Evolutionary conservation across 2,113 vertebrate genomes (phyloP).

Genomic region (Pterocles gutturalis): DNA sequence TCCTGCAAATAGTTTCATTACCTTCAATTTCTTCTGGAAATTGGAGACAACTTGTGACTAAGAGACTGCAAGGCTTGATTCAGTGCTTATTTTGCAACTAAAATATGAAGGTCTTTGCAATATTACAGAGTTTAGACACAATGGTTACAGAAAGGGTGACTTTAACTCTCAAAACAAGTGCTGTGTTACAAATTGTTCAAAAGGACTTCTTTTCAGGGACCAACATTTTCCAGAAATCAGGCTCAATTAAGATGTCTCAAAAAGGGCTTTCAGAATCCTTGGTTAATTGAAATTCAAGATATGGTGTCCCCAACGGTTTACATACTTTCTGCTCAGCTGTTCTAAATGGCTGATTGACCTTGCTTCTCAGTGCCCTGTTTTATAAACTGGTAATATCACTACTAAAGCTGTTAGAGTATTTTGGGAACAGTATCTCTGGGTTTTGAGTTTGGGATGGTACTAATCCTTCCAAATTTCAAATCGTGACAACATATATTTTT

Average conservation of each 20-base stretch:
- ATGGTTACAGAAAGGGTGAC: not conserved
- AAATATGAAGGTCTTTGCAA: not conserved
- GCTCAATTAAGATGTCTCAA: not conserved
- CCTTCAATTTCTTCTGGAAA: slow-evolving; percentile 9
- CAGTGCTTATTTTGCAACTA: not conserved
- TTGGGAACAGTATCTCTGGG: not conserved
- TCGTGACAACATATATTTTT: not conserved
- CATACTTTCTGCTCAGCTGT: not conserved
- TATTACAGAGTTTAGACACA: not conserved
- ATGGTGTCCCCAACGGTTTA: not conserved
- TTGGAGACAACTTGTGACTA: not conserved
- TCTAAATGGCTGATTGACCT: not conserved
- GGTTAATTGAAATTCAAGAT: not conserved
- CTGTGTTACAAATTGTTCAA: not conserved
- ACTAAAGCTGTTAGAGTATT: not conserved
- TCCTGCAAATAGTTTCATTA: slow-evolving; percentile 17
- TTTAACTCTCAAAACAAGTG: not conserved
- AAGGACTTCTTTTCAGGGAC: not conserved
- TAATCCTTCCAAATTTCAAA: not conserved
- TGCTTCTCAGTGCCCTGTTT: not conserved
- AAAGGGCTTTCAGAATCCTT: not conserved
- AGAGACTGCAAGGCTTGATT: not conserved
- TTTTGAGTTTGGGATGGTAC: not conserved
- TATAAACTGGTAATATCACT: not conserved
- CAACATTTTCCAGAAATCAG: not conserved